Evolutionary conservation across 35 echinoderm and acorn worm genomes (phyloP), one percentile per base, ranked within the genome.

Genomic region (Lytechinus pictus): DNA sequence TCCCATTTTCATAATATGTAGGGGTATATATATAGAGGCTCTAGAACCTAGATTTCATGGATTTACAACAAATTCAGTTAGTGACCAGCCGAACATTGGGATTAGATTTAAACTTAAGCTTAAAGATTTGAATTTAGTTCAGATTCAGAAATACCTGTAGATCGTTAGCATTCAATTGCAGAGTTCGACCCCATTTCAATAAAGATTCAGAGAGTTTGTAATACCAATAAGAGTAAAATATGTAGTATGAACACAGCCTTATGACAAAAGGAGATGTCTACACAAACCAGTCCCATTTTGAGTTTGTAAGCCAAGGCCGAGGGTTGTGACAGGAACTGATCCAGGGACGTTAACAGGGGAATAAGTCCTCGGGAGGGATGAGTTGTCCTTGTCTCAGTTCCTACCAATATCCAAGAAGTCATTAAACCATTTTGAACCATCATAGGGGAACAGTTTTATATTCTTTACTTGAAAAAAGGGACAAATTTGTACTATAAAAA

Each of bases 321-420:
- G 19, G 66, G 19, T 24, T 79, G 66, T 79, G 66, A 79, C 66
- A 79, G 66, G 66, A 79, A 24, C 66, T n/a, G 19, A 79, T 79
- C 66, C 66, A 79, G 66, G 66, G 66, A 79, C 66, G 19, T 79
- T 58, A 79, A 79, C 61, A 71, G 16, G 66, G 66, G 66, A 79
- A 24, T 8, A 14, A 24, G 66, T 79, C 21, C 66, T 79, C 66
- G n/a, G 66, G 66, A 79, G 66, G 66, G 66, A 79, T 79, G 66
- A 79, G 66, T 79, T 79, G 19, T 14, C 66, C 66, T 79, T 79
- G 16, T 8, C 66, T 79, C 66, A 79, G 66, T 79, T 79, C 66
- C 66, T 79, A 79, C n/a, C 66, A 79, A 79, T 24, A 79, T 79
- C 66, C 66, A 24, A 79, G 66, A 79, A 79, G 66, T 79, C 66